Evolutionary conservation across 2,797 vertebrate species (phyloP), one percentile per base, ranked within the genome.

Genomic region (Erethizon dorsatum): DNA sequence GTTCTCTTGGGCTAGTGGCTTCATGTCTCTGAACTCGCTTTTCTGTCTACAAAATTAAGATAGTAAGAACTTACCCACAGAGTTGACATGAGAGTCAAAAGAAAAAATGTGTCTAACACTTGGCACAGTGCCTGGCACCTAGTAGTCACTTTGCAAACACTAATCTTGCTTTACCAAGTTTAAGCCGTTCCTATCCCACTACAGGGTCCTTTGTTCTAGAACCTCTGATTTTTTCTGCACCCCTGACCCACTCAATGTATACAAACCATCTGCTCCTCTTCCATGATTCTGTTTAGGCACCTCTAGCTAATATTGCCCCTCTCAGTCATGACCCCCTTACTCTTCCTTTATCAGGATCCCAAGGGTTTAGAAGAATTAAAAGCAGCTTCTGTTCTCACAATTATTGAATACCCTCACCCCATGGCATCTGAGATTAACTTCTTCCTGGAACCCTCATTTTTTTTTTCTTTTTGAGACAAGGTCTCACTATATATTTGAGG

Each of bases 11-110:
- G 14, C 52, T 90, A 63, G 10, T 83, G 85, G 63, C 24, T 71
- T 85, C 37, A 52, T 56, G 7, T 95, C 54, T 90, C 83, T 83
- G 54, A 82, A 57, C n/a, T 37, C 17, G 47, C 20, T 88, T 90
- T 79, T 77, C 45, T 94, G 91, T 96, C 56, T 93, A 57, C 5
- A 85, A 88, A 94, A 87, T 89, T 47, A 92, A 92, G 37, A 52
- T 65, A 83, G 28, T 47, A 84, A 95, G 67, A 88, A 37, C 24
- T 94, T 7, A n/a, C 18, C 88, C 13, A 75, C 7, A 63, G n/a
- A 78, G 33, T 26, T 87, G 28, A 63, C 45, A 95, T 12, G 4
- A 91, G 28, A 95, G 88, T 75, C 54, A 33, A 88, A 22, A 91
- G n/a, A 88, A 96, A 14, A 93, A 71, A 28, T 15, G 0, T 59